Evolutionary conservation across 2,113 vertebrate species (phyloP), one percentile per base, ranked within the genome.

Genomic region (Upupa epops): DNA sequence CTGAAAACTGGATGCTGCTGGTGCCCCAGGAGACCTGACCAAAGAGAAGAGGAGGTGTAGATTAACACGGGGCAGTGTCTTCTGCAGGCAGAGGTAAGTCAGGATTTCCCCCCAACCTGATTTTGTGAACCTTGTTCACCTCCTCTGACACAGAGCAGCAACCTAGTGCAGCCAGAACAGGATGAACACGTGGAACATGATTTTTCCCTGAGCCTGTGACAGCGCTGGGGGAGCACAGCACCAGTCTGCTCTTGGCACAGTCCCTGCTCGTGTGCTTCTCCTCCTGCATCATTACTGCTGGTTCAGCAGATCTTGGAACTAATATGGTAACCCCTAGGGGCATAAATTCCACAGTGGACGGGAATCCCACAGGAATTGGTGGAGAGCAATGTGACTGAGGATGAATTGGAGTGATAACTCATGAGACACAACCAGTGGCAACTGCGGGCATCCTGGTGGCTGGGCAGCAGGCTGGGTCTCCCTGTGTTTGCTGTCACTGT

Each of bases 1-100:
- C 98, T 54, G 97, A 80, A 13, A 96, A 95, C 58, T 97, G 97
- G 95, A 96, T 87, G 60, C 89, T 92, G 96, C 59, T 59, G 58
- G 40, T 51, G 45, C 86, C 91, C 97, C 98, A 97, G 4, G 98
- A 95, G 78, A 97, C 97, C 98, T 99, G 97, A 65, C 70, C 95
- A 56, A 37, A 76, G 68, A 95, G 92, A 91, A 51, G 52, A 92
- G 34, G n/a, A 86, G 82, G n/a, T 45, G n/a, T 29, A 49, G 28
- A 31, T 11, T 10, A 32, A 46, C 80, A 49, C 46, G 40, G 19
- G 22, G 64, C 16, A 65, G 54, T 31, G 20, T 28, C 34, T 13
- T 76, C 82, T 86, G 56, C 55, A 4, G 3, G 56, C 17, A 48
- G 16, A 95, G 96, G 97, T 98, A 96, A 97, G 97, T 71, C 58